phyloP scores from a whole-genome alignment of 2,888 invertebrate genomes.

The Diplazon laetatorius region DNA sequence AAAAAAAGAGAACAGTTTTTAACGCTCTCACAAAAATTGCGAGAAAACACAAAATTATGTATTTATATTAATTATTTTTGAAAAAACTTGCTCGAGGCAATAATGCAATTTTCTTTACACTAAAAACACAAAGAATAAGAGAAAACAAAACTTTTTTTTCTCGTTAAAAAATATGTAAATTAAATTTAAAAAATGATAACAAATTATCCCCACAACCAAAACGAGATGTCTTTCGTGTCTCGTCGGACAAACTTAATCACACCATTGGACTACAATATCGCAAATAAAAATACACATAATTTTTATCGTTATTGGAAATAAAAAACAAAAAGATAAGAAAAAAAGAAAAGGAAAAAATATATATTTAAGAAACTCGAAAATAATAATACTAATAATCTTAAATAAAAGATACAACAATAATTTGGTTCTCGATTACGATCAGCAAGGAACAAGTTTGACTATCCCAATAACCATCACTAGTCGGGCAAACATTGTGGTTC shows the following conservation, averaged over 20 bases:
- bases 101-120: constrained; percentile 3
- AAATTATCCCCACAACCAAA: constrained; percentile 14
- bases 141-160: too few species aligned
- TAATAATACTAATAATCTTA: constrained; percentile 38
- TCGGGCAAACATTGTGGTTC: constrained; percentile 51
- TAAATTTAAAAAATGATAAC: constrained; percentile 6
- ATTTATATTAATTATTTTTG: too few species aligned
- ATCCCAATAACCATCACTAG: constrained; percentile 66
- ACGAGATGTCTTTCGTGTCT: constrained; percentile 25
- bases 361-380: too few species aligned
- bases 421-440: constrained; percentile 60
- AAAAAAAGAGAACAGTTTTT: not conserved
- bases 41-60: not conserved
- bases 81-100: too few species aligned
- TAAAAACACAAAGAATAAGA: not conserved
- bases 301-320: constrained; percentile 40
- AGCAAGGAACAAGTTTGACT: constrained; percentile 66
- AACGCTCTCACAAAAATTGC: not conserved
- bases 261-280: constrained; percentile 11
- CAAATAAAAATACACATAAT: constrained; percentile 44
- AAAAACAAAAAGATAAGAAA: constrained; percentile 28
- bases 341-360: too few species aligned
- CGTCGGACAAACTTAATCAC: constrained; percentile 13
- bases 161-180: constrained; percentile 4
- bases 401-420: constrained; percentile 56